Evolutionary conservation across 37 sponge, comb jelly and placozoan genomes (phyloP).

Genomic region (Mnemiopsis leidyi): DNA sequence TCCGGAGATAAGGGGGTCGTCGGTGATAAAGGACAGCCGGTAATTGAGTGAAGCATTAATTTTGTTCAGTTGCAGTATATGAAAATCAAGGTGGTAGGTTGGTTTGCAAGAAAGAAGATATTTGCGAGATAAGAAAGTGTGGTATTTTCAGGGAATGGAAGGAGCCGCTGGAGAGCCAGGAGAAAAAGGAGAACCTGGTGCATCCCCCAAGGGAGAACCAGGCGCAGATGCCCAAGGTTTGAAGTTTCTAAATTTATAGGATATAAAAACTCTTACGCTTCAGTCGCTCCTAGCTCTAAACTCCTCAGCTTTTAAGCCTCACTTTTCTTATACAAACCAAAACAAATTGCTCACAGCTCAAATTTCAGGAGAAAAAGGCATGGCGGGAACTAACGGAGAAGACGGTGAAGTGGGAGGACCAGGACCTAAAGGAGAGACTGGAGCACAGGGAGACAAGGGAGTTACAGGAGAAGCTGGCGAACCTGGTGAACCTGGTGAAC

Average conservation of each 20-base stretch:
- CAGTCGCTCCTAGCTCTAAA: too few relatives aligned
- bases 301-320: too few relatives aligned
- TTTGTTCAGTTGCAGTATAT: neutral
- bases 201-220: neutral
- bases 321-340: too few relatives aligned
- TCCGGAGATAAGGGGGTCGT: neutral
- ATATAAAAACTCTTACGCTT: too few relatives aligned
- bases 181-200: neutral
- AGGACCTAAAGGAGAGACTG: slow-evolving; percentile 17
- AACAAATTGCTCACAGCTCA: too few relatives aligned
- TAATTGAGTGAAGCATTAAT: neutral
- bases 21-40: neutral
- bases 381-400: too few relatives aligned
- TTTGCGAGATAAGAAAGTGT: too few relatives aligned
- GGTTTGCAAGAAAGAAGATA: too few relatives aligned
- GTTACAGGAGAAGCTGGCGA: neutral
- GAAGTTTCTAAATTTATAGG: too few relatives aligned
- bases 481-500: neutral
- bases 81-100: too few relatives aligned
- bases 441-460: neutral
- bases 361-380: too few relatives aligned
- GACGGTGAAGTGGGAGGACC: too few relatives aligned
- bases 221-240: neutral
- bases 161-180: neutral
- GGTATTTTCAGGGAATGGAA: neutral